Evolutionary conservation across 1,140 invertebrate genomes (phyloP).

Genomic region (Cardiocondyla obscurior): DNA sequence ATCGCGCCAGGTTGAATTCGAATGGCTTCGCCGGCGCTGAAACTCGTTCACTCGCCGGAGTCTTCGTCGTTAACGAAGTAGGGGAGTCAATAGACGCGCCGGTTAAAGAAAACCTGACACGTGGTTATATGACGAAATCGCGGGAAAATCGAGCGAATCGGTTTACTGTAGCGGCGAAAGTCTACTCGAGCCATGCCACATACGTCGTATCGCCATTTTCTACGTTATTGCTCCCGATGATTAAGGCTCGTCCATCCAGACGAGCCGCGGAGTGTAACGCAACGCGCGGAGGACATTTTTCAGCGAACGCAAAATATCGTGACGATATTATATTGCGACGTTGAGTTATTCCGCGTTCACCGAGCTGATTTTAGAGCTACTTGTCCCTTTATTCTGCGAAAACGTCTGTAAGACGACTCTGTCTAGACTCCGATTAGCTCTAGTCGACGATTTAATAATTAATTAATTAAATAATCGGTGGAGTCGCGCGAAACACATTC

Average conservation of each 20-base stretch:
- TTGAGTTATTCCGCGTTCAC: too few species aligned
- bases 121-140: not conserved
- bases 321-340: too few species aligned
- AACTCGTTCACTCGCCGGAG: not conserved
- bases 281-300: not conserved
- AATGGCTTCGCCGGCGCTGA: not conserved
- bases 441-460: not conserved
- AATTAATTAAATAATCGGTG: not conserved
- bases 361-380: not conserved
- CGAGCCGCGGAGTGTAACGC: not conserved
- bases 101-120: not conserved
- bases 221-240: not conserved
- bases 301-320: too few species aligned
- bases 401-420: not conserved
- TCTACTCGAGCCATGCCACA: constrained; percentile 19
- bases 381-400: not conserved
- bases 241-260: not conserved
- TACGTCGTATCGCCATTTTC: constrained; percentile 40
- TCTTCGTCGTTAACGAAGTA: not conserved
- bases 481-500: not conserved
- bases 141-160: not conserved
- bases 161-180: constrained; percentile 37
- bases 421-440: not conserved
- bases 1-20: constrained; percentile 2
- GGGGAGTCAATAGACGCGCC: not conserved